Percentiles rank a stretch among this genome's conserved stretches.
Conservation (phyloP, 2,797 vertebrate species). For the Pseudocheirus occidentalis region DNA sequence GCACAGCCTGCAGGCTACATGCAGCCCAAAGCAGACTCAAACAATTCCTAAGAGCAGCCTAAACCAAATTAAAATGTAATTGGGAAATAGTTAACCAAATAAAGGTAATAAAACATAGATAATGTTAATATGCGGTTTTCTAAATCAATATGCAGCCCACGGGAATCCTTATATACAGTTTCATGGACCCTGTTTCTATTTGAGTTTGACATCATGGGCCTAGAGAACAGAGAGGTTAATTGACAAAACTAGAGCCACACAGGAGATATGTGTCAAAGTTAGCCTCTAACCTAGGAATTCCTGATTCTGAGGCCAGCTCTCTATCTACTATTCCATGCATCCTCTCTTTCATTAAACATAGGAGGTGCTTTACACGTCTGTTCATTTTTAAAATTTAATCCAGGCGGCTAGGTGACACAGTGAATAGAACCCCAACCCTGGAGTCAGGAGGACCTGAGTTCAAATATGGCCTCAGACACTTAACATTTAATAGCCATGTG, state of each 20-base stretch:
- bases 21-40: neutral
- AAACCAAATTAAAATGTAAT: neutral
- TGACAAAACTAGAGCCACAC: neutral
- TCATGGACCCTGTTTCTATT: neutral
- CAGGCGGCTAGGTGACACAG: too few species aligned
- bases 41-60: neutral
- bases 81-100: neutral
- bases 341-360: neutral
- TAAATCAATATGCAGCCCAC: neutral
- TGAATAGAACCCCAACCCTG: too few species aligned
- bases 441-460: too few species aligned
- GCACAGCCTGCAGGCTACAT: neutral
- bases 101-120: neutral
- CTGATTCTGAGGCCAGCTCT: neutral
- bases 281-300: neutral
- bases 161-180: neutral
- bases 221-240: neutral
- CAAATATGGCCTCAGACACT: too few species aligned
- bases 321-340: neutral
- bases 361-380: neutral
- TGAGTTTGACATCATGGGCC: neutral
- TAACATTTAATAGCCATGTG: too few species aligned
- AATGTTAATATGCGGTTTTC: neutral
- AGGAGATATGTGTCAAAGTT: neutral
- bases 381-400: neutral